Evolutionary conservation across 1,140 invertebrate species (phyloP), one percentile per base, ranked within the genome.

Genomic region (Platyura marginata): DNA sequence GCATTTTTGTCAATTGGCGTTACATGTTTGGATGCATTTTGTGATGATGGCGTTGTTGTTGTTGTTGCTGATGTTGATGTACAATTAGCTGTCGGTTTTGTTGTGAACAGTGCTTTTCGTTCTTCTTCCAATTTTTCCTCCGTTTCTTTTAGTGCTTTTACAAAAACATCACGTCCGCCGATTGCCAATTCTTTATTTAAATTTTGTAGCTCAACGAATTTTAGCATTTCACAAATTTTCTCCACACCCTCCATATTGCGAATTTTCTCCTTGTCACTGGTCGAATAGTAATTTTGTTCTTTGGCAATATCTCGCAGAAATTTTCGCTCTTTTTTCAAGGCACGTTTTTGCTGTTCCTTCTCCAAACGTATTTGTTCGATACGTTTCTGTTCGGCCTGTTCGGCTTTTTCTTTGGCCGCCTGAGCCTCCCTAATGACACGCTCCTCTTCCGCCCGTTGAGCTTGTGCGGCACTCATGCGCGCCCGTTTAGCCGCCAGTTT

Each of bases 401-500:
- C 85, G 16, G 77, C 77, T 46, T 83, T 79, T 51, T 92, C 85
- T 57, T 81, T 85, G 47, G 85, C 81, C 41, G 77, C 58, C 40
- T 78, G 77, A 0, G 73, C 75, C 57, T 87, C 80, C 36, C 72
- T 71, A 2, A 75, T 52, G 16, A 75, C 54, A 43, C 75, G 64
- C 52, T 92, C 84, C 55, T 90, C 83, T 62, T 93, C 86, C 20
- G 80, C 78, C 49, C 79, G 79, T 53, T 80, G 80, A 13, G 79
- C 79, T 64, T 79, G 79, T 2, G 75, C 78, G 8, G 86, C 88
- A 55, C 91, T 87, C 68, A 92, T 84, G 64, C 83, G 87, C 0
- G 90, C 92, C 48, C 78, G 69, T 56, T 96, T 97, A 0, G 75
- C 73, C 2, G 89, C 89, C 25, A 81, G 66, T 62, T 95, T 97